phyloP scores from a whole-genome alignment of 2,113 vertebrate genomes.

The Datnioides undecimradiatus region DNA sequence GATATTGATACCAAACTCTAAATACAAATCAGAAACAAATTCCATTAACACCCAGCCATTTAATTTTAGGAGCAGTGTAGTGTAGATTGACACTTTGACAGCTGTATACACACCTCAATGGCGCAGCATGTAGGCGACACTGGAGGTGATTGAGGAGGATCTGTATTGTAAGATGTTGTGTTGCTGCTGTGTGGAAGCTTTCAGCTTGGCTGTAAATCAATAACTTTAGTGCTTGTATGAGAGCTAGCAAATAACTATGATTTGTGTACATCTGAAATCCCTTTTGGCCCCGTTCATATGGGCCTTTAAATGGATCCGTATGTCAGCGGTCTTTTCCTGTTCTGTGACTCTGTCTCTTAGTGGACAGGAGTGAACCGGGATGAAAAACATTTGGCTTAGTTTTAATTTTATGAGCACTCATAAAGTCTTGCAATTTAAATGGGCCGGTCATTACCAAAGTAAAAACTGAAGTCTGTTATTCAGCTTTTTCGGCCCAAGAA shows the following conservation, averaged over 20 bases:
- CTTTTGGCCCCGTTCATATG: conserved; percentile 9
- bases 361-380: conserved; percentile 36
- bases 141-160: conserved; percentile 1
- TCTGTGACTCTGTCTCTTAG: not conserved
- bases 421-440: conserved; percentile 43
- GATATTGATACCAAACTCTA: not conserved
- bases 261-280: conserved; percentile 27
- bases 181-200: conserved; percentile 10
- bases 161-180: not conserved
- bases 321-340: conserved; percentile 2
- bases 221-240: conserved; percentile 9
- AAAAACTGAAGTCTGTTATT: conserved; percentile 21
- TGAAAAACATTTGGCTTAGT: conserved; percentile 31
- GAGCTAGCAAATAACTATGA: conserved; percentile 11
- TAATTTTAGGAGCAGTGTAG: not conserved
- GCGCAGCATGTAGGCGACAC: not conserved
- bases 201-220: conserved; percentile 23
- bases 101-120: not conserved
- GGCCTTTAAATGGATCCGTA: conserved; percentile 15
- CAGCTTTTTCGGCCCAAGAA: conserved; percentile 25
- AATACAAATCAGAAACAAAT: not conserved
- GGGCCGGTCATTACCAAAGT: conserved; percentile 24
- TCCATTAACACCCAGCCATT: not conserved
- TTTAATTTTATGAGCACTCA: conserved; percentile 40
- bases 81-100: not conserved